These are phyloP conservation scores for Galerucella nymphaeae DNA, from an alignment of 2,888 invertebrate species.

Conservation along the genomic window DNA sequence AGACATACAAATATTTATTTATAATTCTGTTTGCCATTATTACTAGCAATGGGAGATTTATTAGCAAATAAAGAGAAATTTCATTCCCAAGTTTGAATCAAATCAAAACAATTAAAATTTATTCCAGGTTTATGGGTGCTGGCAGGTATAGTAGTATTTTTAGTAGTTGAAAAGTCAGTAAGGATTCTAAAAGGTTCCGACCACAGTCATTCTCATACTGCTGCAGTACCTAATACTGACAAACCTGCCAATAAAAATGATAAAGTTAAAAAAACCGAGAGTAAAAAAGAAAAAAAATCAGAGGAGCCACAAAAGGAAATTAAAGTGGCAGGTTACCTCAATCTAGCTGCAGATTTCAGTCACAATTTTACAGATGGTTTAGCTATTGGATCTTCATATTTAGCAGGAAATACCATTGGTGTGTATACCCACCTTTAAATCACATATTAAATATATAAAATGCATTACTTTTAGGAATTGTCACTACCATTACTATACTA, in stretches of 20 bases:
- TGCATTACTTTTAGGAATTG: conserved; percentile 62
- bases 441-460: background rate
- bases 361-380: conserved; percentile 99
- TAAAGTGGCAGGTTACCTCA: conserved; percentile 92
- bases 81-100: too few relatives aligned
- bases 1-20: background rate
- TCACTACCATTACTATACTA: conserved; percentile 95
- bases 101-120: background rate
- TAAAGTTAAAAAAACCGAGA: conserved; percentile 17
- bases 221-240: background rate
- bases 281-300: conserved; percentile 57
- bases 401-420: conserved; percentile 89
- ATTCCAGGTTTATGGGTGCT: conserved; percentile 87
- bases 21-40: background rate
- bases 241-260: background rate
- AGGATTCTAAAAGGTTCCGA: conserved; percentile 78
- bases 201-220: conserved; percentile 72
- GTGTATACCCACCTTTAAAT: conserved; percentile 3
- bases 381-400: conserved; percentile 97
- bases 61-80: too few relatives aligned
- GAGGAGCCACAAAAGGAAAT: conserved; percentile 69
- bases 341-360: conserved; percentile 97
- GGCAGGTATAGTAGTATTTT: conserved; percentile 90
- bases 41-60: background rate
- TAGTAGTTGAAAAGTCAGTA: conserved; percentile 93